These are phyloP conservation scores for Chrysemys picta DNA, from an alignment of 2,113 vertebrate species.

Conservation along the genomic window DNA sequence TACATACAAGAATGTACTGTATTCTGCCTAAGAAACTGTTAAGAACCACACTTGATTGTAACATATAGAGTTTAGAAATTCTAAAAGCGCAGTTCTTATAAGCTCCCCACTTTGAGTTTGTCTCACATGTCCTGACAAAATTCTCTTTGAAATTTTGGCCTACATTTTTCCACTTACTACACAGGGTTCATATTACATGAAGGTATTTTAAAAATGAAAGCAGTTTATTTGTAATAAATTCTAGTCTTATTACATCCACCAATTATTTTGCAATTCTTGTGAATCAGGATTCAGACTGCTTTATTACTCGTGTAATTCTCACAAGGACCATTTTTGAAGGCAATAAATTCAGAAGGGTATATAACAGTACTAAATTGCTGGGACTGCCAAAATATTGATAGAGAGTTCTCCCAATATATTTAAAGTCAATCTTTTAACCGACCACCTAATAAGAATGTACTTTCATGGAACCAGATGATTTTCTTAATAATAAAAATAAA, in stretches of 20 bases:
- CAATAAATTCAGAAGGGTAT: not conserved
- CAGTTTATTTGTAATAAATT: not conserved
- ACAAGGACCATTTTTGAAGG: not conserved
- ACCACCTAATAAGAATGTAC: not conserved
- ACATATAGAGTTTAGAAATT: not conserved
- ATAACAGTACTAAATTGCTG: not conserved
- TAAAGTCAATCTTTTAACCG: not conserved
- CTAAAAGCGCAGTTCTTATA: not conserved
- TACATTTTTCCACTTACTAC: not conserved
- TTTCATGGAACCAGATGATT: not conserved
- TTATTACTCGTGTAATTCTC: not conserved
- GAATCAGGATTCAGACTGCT: not conserved
- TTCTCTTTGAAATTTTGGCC: not conserved
- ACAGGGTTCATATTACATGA: not conserved
- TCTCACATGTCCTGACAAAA: not conserved
- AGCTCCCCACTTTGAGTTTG: not conserved
- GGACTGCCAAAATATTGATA: not conserved
- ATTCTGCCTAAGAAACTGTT: not conserved
- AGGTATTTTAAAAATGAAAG: not conserved
- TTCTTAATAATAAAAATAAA: not conserved
- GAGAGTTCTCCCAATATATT: not conserved
- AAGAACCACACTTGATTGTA: not conserved
- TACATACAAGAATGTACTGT: not conserved
- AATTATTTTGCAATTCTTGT: not conserved
- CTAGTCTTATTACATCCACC: too few species aligned